Evolutionary conservation across 2,113 vertebrate genomes (phyloP).

Genomic region (Morphnarchus princeps): DNA sequence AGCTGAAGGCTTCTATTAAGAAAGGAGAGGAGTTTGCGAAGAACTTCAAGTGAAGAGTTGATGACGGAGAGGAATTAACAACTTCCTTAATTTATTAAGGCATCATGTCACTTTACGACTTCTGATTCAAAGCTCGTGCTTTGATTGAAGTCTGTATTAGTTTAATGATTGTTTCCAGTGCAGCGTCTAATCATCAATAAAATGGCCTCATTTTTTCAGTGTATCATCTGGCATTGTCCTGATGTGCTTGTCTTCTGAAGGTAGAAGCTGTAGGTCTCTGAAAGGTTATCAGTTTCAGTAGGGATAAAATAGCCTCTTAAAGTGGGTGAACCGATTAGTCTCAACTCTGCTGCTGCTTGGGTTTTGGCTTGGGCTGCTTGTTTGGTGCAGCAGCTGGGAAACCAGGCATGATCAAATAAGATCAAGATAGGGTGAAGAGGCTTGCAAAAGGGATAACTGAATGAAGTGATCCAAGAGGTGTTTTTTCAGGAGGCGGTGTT

Average conservation of each 20-base stretch:
- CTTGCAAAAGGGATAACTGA: neutral
- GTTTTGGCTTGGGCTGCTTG: neutral
- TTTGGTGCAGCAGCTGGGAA: neutral
- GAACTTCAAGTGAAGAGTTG: conserved; percentile 83
- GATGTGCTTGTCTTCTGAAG: neutral
- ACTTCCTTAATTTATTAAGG: conserved; percentile 76
- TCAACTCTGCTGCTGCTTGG: neutral
- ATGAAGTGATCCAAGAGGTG: neutral
- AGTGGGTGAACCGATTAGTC: neutral
- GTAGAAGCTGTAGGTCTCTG: neutral
- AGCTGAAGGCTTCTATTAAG: conserved; percentile 95
- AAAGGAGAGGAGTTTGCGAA: conserved; percentile 95
- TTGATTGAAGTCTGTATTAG: conserved; percentile 15
- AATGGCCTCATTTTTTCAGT: conserved; percentile 56
- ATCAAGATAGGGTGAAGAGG: neutral
- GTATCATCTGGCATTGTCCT: neutral
- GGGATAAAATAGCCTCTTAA: neutral
- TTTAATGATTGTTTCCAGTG: neutral
- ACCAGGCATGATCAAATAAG: neutral
- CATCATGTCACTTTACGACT: conserved; percentile 65
- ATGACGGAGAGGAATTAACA: neutral
- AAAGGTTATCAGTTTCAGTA: neutral
- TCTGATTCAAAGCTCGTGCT: neutral
- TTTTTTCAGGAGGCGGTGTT: neutral
- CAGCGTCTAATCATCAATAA: conserved; percentile 60